Evolutionary conservation across 2,113 vertebrate genomes (phyloP).

Genomic region (Microtus montanus): DNA sequence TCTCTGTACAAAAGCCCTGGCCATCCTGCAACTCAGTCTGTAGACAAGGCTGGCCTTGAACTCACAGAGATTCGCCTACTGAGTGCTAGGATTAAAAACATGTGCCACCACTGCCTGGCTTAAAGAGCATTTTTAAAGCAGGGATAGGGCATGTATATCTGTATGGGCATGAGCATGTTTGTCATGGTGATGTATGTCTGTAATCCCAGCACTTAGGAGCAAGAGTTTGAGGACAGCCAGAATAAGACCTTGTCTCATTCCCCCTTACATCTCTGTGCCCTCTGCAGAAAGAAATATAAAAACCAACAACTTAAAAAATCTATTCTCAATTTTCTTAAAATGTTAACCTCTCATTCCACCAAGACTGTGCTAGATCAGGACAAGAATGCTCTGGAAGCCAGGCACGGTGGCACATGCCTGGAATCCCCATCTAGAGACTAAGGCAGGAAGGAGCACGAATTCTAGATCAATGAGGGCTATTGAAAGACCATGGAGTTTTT

Average conservation of each 20-base stretch:
- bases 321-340: constrained; percentile 12
- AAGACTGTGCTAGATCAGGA: background rate
- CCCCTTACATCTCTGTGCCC: background rate
- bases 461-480: background rate
- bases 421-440: background rate
- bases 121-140: background rate
- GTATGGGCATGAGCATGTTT: background rate
- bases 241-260: background rate
- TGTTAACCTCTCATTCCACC: background rate
- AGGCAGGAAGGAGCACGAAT: background rate
- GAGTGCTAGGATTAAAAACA: background rate
- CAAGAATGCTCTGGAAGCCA: background rate
- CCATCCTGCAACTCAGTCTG: background rate
- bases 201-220: background rate
- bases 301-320: background rate
- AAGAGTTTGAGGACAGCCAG: background rate
- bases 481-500: background rate
- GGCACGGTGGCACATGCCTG: background rate
- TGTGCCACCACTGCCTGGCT: background rate
- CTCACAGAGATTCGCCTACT: background rate
- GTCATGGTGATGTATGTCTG: background rate
- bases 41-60: background rate
- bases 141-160: background rate
- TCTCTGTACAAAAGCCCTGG: background rate
- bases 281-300: background rate